phyloP scores from a whole-genome alignment of 1,140 invertebrate species.

The Ectropis grisescens region DNA sequence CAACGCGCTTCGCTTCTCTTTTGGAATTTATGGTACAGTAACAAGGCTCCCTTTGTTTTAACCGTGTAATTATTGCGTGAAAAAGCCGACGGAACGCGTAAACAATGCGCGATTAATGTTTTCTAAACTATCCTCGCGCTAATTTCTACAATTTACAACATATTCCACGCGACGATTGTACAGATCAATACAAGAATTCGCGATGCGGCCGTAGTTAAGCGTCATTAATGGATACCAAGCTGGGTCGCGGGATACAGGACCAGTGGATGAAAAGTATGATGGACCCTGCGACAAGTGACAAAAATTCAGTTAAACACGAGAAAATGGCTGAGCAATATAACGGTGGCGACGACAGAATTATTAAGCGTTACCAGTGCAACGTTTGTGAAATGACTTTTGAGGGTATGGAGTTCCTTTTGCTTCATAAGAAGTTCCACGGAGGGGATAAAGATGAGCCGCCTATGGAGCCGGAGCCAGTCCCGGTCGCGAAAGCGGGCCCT shows the following conservation, averaged over 20 bases:
- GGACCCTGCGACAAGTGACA: slow-evolving; percentile 53
- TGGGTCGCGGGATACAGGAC: slow-evolving; percentile 47
- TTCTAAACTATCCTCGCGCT: too few species aligned
- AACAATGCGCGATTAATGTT: slow-evolving; percentile 51
- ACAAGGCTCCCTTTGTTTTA: slow-evolving; percentile 67
- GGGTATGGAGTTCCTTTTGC: slow-evolving; percentile 50
- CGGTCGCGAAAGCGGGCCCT: slow-evolving; percentile 28
- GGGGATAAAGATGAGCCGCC: slow-evolving; percentile 45
- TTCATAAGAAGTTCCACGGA: slow-evolving; percentile 59
- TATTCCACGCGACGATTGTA: too few species aligned
- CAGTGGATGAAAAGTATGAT: slow-evolving; percentile 66
- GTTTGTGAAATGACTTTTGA: slow-evolving; percentile 57
- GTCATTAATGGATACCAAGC: slow-evolving; percentile 49
- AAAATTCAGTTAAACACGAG: slow-evolving; percentile 52
- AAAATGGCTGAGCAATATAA: slow-evolving; percentile 59
- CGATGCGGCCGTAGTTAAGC: slow-evolving; percentile 32
- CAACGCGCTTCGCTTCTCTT: slow-evolving; percentile 66
- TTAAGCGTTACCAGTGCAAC: slow-evolving; percentile 40
- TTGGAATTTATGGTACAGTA: slow-evolving; percentile 68
- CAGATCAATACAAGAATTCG: slow-evolving; percentile 64
- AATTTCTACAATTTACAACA: too few species aligned
- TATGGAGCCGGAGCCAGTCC: slow-evolving; percentile 33
- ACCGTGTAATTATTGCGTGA: slow-evolving; percentile 35
- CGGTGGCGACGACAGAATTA: slow-evolving; percentile 18
- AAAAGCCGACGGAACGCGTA: slow-evolving; percentile 36